Base-by-base conservation (phyloP, 2,113 vertebrate genomes). In the Tricholaema leucomelas region DNA sequence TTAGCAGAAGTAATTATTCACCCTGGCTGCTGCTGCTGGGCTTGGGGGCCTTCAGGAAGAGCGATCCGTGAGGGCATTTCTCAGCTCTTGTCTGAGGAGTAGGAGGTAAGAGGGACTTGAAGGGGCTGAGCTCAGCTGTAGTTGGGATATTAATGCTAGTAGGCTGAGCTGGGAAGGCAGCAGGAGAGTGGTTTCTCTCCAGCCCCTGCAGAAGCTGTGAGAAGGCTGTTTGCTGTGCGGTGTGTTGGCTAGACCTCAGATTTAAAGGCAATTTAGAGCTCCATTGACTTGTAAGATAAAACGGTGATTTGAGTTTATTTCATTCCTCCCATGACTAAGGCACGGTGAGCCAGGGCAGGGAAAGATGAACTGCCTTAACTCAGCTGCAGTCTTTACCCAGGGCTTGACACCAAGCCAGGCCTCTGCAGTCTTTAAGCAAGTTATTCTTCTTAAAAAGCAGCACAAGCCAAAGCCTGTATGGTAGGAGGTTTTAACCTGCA, bases 181-280 rank as follows among this genome's bases (percentile, higher is more conserved):
- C 63, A 36, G 24, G 48, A 73, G 63, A 0, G 1, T 6, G 3
- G 30, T 73, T 88, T 69, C 72, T 56, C 23, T 74, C 30, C 36
- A 66, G 44, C 19, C 42, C 56, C 54, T 69, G 81, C 84, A 81
- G 60, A 52, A 4, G 2, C 85, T 70, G 59, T 1, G 27, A 55
- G 79, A 71, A 90, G 28, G 40, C 71, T 27, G 46, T 74, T 81
- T 65, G 81, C 76, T 78, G 38, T 70, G 24, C 3, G 4, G 70
- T 88, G 60, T 28, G 30, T 38, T 76, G 71, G 9, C 50, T 40
- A 42, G 42, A 89, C 40, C 74, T 91, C 54, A 77, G 89, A 83
- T 91, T 95, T 92, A 81, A 85, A 96, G 83, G 91, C 91, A 96
- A 95, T 97, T 96, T 96, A 96, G 88, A 95, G 95, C 94, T 97